Evolutionary conservation across 1,140 invertebrate species (phyloP), one percentile per base, ranked within the genome.

Genomic region (Chelonus insularis): DNA sequence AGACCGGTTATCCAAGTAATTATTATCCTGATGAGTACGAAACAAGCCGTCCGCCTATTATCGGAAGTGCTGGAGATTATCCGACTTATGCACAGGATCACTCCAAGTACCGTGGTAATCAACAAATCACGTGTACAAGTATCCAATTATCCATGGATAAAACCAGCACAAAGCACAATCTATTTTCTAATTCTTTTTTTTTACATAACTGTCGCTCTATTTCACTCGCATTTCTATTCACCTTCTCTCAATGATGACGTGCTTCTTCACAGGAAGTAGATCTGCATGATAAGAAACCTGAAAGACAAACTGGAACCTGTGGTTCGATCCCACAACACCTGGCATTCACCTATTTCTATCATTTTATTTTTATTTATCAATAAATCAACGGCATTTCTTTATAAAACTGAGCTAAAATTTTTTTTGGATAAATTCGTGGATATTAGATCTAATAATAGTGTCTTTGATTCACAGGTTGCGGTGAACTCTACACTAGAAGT

Each of bases 401-500:
- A n/a, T n/a, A n/a, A n/a, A n/a, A n/a, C n/a, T n/a, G n/a, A n/a
- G n/a, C n/a, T n/a, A n/a, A n/a, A n/a, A n/a, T 60, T 21, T 34
- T 34, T 39, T 39, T 56, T 60, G n/a, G n/a, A n/a, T n/a, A n/a
- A n/a, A n/a, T n/a, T n/a, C n/a, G n/a, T n/a, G n/a, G n/a, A n/a
- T n/a, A n/a, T n/a, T n/a, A n/a, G n/a, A n/a, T n/a, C n/a, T n/a
- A n/a, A n/a, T n/a, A n/a, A n/a, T n/a, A n/a, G n/a, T n/a, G n/a
- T n/a, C n/a, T n/a, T 66, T 65, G 25, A 51, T 64, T 74, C 82
- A 48, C 82, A 95, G 93, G 91, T 80, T 95, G 93, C 72, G 93
- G 93, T 1, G 91, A 94, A 76, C 83, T 93, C 18, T 93, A 90
- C 68, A 90, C 91, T 0, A 84, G 93, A 48, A 92, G 90, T 36